phyloP scores from a whole-genome alignment of 2,113 vertebrate genomes.

The Steatornis caripensis region DNA sequence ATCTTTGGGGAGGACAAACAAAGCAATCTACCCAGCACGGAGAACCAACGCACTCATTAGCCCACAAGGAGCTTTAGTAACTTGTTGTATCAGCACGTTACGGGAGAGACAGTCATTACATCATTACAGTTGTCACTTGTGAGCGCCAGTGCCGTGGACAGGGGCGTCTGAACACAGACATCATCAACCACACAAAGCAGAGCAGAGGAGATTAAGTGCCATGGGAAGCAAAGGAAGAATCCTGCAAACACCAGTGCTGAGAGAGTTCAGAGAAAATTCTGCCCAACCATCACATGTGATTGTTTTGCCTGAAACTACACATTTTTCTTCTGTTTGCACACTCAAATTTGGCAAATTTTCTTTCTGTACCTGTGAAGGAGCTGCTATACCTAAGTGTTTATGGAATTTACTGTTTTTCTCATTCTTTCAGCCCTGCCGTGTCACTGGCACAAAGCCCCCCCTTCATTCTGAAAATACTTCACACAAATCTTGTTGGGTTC shows the following conservation, averaged over 20 bases:
- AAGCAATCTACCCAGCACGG: neutral
- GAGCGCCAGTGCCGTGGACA: neutral
- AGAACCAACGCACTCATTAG: neutral
- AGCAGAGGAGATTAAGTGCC: neutral
- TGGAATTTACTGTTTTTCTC: fast-evolving
- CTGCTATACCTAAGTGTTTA: neutral
- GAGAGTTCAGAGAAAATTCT: neutral
- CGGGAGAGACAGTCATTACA: neutral
- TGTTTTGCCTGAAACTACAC: neutral
- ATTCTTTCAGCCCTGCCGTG: neutral
- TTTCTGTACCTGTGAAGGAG: neutral
- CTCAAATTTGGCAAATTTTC: neutral
- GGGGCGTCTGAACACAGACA: neutral
- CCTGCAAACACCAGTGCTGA: neutral
- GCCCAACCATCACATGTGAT: neutral
- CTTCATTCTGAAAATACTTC: neutral
- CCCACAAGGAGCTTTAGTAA: neutral
- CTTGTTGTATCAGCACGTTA: neutral
- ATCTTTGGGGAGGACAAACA: neutral
- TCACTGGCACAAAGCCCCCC: neutral
- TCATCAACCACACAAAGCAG: neutral
- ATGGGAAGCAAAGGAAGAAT: neutral
- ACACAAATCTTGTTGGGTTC: neutral
- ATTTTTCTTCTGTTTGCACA: neutral
- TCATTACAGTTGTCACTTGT: neutral